Percentiles rank a stretch among this genome's conserved stretches.
phyloP scores from a whole-genome alignment of 2,888 invertebrate species.

The Zele albiditarsus region DNA sequence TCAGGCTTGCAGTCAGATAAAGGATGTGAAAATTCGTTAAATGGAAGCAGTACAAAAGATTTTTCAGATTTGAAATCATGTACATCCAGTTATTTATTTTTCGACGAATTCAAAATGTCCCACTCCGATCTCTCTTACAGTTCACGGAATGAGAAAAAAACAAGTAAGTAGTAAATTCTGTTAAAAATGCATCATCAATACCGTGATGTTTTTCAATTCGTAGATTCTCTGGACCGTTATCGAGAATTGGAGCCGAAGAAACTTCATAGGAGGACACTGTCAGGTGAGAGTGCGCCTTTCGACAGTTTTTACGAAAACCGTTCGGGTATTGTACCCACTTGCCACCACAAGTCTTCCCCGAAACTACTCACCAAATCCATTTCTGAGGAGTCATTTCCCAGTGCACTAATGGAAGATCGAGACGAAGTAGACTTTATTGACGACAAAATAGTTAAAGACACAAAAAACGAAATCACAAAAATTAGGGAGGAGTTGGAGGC shows the following conservation, averaged over 20 bases:
- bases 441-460: conserved; percentile 45
- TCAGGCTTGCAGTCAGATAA: conserved; percentile 9
- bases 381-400: conserved; percentile 69
- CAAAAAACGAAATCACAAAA: conserved; percentile 32
- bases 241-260: conserved; percentile 40
- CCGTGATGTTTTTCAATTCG: neutral
- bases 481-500: conserved; percentile 54
- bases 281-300: conserved; percentile 65
- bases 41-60: neutral
- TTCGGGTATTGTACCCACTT: conserved; percentile 41
- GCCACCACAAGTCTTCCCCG: conserved; percentile 47
- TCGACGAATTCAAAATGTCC: too few species aligned
- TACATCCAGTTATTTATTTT: too few species aligned
- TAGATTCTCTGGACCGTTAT: conserved; percentile 30
- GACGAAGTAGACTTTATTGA: conserved; percentile 54
- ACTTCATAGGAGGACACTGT: conserved; percentile 59
- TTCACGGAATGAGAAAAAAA: neutral
- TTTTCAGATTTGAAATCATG: conserved; percentile 12
- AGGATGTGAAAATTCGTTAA: neutral
- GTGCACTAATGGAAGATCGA: conserved; percentile 63
- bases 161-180: neutral
- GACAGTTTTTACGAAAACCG: conserved; percentile 62
- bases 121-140: too few species aligned
- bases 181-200: neutral
- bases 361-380: conserved; percentile 61